A percentile compares a stretch with the other conserved stretches of the same genome.
These are phyloP conservation scores for Aphodius sticticus DNA, from an alignment of 2,888 invertebrate genomes.

Conservation along the genomic window DNA sequence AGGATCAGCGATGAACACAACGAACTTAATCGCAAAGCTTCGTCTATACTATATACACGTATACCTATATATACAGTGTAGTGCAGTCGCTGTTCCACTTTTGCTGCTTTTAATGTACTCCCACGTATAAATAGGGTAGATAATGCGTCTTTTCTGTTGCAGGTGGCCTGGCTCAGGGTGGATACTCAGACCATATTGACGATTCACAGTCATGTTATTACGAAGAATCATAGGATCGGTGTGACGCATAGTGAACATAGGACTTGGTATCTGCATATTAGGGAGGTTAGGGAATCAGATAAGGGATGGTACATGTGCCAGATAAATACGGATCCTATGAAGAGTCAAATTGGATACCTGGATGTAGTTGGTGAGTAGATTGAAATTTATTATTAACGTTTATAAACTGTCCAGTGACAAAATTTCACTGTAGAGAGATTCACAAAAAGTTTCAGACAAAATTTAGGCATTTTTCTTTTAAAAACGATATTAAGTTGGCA, in stretches of 20 bases:
- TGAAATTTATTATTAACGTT: not conserved
- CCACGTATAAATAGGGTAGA: not conserved
- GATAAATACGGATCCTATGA: conserved; percentile 80
- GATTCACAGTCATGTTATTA: conserved; percentile 89
- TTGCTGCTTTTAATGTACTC: not conserved
- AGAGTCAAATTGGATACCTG: conserved; percentile 71
- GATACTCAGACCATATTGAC: conserved; percentile 92
- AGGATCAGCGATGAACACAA: not conserved
- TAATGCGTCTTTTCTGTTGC: conserved; percentile 46
- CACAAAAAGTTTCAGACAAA: too few species aligned
- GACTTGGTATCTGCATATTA: conserved; percentile 87
- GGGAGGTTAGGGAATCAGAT: conserved; percentile 84
- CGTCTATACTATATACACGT: not conserved
- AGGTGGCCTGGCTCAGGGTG: conserved; percentile 91
- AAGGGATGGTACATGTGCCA: conserved; percentile 94
- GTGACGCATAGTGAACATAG: conserved; percentile 86
- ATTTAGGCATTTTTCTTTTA: too few species aligned
- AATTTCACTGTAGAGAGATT: too few species aligned
- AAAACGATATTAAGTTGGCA: too few species aligned
- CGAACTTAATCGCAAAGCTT: not conserved
- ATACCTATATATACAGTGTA: not conserved
- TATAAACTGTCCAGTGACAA: not conserved
- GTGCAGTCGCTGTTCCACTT: not conserved
- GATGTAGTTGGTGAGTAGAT: conserved; percentile 70
- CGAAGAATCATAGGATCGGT: conserved; percentile 85